Base-by-base conservation (phyloP, 1,140 invertebrate genomes). In the Drosophila insularis region DNA sequence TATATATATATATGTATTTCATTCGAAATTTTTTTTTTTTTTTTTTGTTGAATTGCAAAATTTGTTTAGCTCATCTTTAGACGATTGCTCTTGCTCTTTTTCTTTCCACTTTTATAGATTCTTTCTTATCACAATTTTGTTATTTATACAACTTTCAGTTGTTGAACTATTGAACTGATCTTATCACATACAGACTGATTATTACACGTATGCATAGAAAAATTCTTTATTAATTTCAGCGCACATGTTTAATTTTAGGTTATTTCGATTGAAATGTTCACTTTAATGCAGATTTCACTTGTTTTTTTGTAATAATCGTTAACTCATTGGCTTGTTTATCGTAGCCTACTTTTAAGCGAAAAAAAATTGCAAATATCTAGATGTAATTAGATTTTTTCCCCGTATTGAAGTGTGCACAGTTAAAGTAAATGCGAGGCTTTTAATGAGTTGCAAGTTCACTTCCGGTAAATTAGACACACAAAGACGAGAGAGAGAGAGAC, bases 161-260 rank as follows among this genome's bases (percentile, higher is more conserved):
- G 65, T 68, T 81, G 81, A 87, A 81, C 82, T 79, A 32, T 65
- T 86, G 82, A 86, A 77, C 81, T 71, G 56, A 70, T 71, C 67
- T 78, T 86, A 87, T 85, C 80, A 17, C n/a, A 27, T 46, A 10
- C 43, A 35, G 76, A 73, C 70, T 73, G 65, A 69, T 61, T 68
- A 50, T 13, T 37, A 59, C 59, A 55, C 35, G 53, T 71, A 56
- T 43, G 59, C 68, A 39, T 66, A 53, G 40, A 63, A 35, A 59
- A 63, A 37, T 23, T n/a, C 5, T 27, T 14, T 58, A 35, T 35
- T 19, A 37, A 13, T 37, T 19, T 32, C 8, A 32, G 14, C 55
- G 54, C 55, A 58, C 55, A 58, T 58, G 55, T 58, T 58, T 58
- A 2, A 14, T 58, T 58, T 58, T 19, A 58, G 55, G 55, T 58